Percentiles rank a stretch among this genome's conserved stretches.
Conservation (phyloP, 1,140 invertebrate species). For the Atta texana region DNA sequence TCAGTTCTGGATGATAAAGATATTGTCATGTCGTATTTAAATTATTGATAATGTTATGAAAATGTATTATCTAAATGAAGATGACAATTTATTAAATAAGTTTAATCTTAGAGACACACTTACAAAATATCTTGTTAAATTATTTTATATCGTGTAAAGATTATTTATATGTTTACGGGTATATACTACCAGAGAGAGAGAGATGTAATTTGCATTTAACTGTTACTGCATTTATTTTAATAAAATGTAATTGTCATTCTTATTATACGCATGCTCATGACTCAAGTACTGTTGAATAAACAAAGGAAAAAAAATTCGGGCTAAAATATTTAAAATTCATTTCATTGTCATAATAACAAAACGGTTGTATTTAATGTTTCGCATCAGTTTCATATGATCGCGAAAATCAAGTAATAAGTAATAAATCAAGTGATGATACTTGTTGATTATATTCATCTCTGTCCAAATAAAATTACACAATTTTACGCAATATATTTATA, state of each 20-base stretch:
- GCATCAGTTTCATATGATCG: neutral
- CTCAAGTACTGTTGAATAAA: conserved; percentile 22
- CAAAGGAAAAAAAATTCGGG: neutral
- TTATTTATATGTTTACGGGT: conserved; percentile 73
- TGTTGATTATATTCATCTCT: neutral
- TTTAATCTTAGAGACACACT: conserved; percentile 77
- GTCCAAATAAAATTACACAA: neutral
- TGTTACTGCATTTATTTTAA: conserved; percentile 81
- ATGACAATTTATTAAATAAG: conserved; percentile 67
- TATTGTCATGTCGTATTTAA: conserved; percentile 22
- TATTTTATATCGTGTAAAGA: conserved; percentile 76
- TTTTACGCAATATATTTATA: neutral
- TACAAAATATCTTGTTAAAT: conserved; percentile 81
- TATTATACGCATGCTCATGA: conserved; percentile 7
- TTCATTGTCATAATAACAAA: neutral
- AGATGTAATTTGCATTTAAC: conserved; percentile 77
- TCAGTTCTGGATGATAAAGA: neutral
- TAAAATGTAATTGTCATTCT: conserved; percentile 60
- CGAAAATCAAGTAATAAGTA: neutral
- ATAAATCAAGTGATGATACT: neutral
- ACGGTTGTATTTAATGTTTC: neutral
- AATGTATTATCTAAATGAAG: conserved; percentile 65
- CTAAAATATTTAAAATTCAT: conserved; percentile 34
- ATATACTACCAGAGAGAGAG: conserved; percentile 69
- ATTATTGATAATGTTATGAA: neutral